phyloP scores from a whole-genome alignment of 2,888 invertebrate species.

The Limnephilus marmoratus region DNA sequence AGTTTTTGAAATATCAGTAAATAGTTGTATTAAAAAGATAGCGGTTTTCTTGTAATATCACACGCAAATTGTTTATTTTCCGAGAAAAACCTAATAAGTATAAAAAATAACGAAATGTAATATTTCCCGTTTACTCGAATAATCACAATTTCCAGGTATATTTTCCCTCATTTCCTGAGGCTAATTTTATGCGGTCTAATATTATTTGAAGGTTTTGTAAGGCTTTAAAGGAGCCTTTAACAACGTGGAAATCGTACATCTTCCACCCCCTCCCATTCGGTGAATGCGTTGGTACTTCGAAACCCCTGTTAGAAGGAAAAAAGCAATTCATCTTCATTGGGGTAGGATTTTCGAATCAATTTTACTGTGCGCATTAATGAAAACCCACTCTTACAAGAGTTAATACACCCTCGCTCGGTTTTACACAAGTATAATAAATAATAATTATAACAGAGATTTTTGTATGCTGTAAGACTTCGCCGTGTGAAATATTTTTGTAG shows the following conservation, averaged over 20 bases:
- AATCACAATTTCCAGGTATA: neutral
- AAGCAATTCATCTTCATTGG: slow-evolving; percentile 48
- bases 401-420: neutral
- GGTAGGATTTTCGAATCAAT: slow-evolving; percentile 26
- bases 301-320: slow-evolving; percentile 2
- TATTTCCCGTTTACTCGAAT: neutral
- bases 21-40: no score
- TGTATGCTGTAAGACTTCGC: neutral
- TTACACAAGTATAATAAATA: neutral
- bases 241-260: slow-evolving; percentile 26
- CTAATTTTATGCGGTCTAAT: neutral
- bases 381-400: neutral
- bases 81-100: neutral
- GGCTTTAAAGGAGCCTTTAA: neutral
- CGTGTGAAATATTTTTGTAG: no score
- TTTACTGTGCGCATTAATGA: neutral
- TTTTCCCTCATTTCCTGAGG: neutral
- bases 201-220: neutral
- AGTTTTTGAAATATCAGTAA: neutral
- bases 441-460: neutral
- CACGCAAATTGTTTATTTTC: neutral
- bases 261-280: slow-evolving; percentile 2
- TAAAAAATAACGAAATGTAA: neutral
- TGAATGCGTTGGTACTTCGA: slow-evolving; percentile 5
- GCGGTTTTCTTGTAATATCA: neutral